These are phyloP conservation scores for Amphibalanus amphitrite DNA, from an alignment of 1,140 invertebrate genomes.

Conservation along the genomic window DNA sequence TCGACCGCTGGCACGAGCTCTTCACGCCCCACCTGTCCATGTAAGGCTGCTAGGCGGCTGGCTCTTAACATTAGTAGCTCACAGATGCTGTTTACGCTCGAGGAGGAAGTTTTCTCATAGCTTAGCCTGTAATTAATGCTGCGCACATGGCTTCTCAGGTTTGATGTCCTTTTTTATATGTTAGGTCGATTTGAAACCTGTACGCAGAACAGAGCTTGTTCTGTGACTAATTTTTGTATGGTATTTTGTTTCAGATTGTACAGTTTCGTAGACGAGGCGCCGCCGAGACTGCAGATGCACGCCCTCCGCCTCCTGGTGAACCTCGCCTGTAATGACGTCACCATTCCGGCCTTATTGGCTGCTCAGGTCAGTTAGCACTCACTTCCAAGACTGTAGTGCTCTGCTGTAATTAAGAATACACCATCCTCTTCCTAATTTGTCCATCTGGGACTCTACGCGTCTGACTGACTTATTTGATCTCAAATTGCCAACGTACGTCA, in stretches of 20 bases:
- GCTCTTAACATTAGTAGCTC: not conserved
- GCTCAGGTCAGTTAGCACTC: slow-evolving; percentile 32
- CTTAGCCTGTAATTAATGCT: no score
- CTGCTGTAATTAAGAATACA: not conserved
- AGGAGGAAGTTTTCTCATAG: not conserved
- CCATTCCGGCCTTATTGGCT: slow-evolving; percentile 41
- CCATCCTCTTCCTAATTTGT: not conserved
- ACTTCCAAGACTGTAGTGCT: not conserved
- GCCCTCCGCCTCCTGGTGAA: slow-evolving; percentile 43
- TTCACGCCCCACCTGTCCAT: not conserved
- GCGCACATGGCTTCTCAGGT: no score
- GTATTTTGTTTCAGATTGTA: slow-evolving; percentile 23
- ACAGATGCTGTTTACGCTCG: not conserved
- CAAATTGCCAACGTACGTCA: not conserved
- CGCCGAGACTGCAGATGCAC: slow-evolving; percentile 31
- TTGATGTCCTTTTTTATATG: not conserved
- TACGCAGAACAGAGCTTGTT: not conserved
- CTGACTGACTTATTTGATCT: not conserved
- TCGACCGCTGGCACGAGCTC: slow-evolving; percentile 3
- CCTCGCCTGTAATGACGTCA: slow-evolving; percentile 40
- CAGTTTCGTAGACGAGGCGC: slow-evolving; percentile 25
- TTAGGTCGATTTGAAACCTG: not conserved
- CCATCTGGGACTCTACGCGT: no score
- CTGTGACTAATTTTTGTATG: no score
- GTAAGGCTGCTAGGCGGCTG: not conserved